Conservation (phyloP, 2,888 invertebrate genomes). For the Petrophora chlorosata region DNA sequence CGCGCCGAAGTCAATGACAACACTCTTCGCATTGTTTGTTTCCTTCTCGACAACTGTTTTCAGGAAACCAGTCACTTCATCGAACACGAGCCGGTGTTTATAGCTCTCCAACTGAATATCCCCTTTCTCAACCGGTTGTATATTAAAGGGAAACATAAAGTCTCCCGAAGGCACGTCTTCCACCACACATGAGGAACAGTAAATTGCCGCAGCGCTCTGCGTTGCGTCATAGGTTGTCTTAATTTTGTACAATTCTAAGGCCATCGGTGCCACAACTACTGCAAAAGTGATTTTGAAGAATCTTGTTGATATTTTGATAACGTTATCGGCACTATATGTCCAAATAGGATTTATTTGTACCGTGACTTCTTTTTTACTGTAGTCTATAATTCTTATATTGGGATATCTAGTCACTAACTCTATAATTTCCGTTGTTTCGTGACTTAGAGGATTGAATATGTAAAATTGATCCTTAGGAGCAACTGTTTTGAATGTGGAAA, state of each 20-base stretch:
- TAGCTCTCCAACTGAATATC: conserved; percentile 93
- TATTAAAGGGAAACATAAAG: conserved; percentile 55
- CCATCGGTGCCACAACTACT: conserved; percentile 89
- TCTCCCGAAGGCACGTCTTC: conserved; percentile 46
- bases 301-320: conserved; percentile 59
- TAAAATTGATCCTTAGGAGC: conserved; percentile 86
- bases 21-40: conserved; percentile 55
- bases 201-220: conserved; percentile 63
- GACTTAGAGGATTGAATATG: conserved; percentile 93
- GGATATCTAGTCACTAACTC: conserved; percentile 87
- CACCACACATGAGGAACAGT: conserved; percentile 57
- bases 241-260: conserved; percentile 87
- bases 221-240: conserved; percentile 58
- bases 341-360: conserved; percentile 72
- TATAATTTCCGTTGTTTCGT: conserved; percentile 90
- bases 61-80: conserved; percentile 91
- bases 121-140: conserved; percentile 88
- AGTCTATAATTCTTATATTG: conserved; percentile 88
- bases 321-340: conserved; percentile 58
- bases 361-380: conserved; percentile 81
- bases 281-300: conserved; percentile 88
- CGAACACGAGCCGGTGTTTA: conserved; percentile 90
- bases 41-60: conserved; percentile 87
- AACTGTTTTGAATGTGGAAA: conserved; percentile 73
- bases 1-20: conserved; percentile 89